These are phyloP conservation scores for Hormaphis cornu DNA, from an alignment of 1,140 invertebrate species.

Conservation along the genomic window DNA sequence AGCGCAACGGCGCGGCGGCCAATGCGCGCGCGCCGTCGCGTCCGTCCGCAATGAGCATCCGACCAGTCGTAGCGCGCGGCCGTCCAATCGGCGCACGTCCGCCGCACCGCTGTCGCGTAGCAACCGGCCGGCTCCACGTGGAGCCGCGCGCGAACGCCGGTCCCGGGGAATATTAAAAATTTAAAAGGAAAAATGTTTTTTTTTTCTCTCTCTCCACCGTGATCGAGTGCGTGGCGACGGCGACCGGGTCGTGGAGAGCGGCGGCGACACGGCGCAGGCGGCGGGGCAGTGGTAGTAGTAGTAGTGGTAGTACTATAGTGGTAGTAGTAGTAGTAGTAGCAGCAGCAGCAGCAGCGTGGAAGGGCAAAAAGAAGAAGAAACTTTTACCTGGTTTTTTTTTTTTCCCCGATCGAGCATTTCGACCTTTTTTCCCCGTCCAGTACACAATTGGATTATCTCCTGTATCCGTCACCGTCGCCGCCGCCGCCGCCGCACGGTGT, in stretches of 20 bases:
- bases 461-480: background rate
- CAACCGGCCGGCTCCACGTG: conserved; percentile 36
- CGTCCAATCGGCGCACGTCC: conserved; percentile 9
- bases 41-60: conserved; percentile 13
- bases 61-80: conserved; percentile 16
- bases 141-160: conserved; percentile 29
- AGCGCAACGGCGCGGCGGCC: background rate
- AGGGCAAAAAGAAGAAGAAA: conserved; percentile 30
- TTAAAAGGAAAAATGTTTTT: conserved; percentile 33
- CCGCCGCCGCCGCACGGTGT: background rate
- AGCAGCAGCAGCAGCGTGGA: background rate
- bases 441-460: conserved; percentile 31
- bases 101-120: conserved; percentile 31
- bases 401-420: background rate
- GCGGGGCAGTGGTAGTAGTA: background rate
- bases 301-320: background rate
- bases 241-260: background rate
- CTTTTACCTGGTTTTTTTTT: conserved; percentile 24
- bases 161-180: conserved; percentile 34
- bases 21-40: background rate
- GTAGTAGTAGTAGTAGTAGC: background rate
- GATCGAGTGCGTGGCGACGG: background rate
- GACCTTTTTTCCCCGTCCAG: conserved; percentile 19
- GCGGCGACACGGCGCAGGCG: background rate
- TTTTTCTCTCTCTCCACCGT: conserved; percentile 15